A percentile compares a stretch with the other conserved stretches of the same genome.
Evolutionary conservation across 2,797 vertebrate species (phyloP).

Genomic region (Notamacropus eugenii): DNA sequence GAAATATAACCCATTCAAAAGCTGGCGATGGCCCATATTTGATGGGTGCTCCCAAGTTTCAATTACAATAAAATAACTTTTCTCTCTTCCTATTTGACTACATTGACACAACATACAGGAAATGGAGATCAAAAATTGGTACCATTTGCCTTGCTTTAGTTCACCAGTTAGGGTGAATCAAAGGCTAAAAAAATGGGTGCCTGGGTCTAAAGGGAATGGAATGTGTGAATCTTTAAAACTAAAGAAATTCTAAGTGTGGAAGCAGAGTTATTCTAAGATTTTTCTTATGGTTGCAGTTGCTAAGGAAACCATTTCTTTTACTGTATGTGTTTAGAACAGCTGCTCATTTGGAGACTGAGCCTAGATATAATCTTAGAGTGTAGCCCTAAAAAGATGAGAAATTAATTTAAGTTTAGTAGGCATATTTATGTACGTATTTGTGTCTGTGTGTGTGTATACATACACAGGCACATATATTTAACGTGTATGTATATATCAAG

Average conservation of each 20-base stretch:
- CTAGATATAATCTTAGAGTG: constrained; percentile 63
- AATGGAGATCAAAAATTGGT: background rate
- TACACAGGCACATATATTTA: too few relatives aligned
- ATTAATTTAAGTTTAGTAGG: background rate
- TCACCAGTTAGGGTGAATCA: background rate
- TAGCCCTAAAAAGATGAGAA: constrained; percentile 4
- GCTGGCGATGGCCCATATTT: background rate
- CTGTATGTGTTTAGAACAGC: constrained; percentile 76
- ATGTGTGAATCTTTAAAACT: constrained; percentile 64
- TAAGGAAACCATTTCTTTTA: constrained; percentile 79
- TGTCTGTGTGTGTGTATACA: background rate
- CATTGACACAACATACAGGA: background rate
- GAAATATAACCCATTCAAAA: background rate
- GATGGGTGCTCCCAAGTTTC: background rate
- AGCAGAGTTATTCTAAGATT: constrained; percentile 80
- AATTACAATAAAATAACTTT: background rate
- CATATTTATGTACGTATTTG: background rate
- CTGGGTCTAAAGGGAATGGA: background rate
- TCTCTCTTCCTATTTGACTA: background rate
- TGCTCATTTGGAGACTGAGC: constrained; percentile 74
- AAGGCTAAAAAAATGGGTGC: background rate
- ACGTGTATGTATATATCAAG: background rate
- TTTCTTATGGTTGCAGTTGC: constrained; percentile 81
- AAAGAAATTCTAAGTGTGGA: constrained; percentile 75
- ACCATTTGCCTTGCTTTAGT: background rate